Conservation (phyloP, 2,888 invertebrate species). For the Antheraea assamensis region DNA sequence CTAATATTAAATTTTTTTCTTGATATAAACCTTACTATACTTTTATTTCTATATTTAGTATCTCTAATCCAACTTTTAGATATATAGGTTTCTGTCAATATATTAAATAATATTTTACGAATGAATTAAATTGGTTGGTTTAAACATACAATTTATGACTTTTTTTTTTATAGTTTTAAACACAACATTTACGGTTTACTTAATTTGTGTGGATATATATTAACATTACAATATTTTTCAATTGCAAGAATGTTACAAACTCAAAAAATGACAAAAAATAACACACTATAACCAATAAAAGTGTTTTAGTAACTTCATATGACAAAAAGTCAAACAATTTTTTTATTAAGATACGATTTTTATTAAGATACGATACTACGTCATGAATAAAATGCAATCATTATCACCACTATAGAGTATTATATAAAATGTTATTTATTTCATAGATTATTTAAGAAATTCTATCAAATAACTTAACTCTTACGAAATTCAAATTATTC, state of each 20-base stretch:
- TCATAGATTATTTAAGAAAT: not conserved
- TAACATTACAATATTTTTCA: too few species aligned
- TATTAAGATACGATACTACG: not conserved
- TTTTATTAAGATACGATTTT: not conserved
- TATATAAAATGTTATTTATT: not conserved
- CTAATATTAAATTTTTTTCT: slow-evolving; percentile 15
- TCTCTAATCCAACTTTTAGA: too few species aligned
- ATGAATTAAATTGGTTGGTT: too few species aligned
- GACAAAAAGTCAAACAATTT: not conserved
- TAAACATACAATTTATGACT: too few species aligned
- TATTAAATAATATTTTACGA: too few species aligned
- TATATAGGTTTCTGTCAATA: too few species aligned
- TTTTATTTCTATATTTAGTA: not conserved
- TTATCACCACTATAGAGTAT: not conserved
- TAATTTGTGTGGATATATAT: too few species aligned
- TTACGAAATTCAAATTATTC: slow-evolving; percentile 8
- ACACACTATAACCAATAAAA: not conserved
- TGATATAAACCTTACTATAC: slow-evolving; percentile 7
- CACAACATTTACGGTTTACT: too few species aligned
- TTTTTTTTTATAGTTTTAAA: too few species aligned
- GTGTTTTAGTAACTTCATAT: not conserved
- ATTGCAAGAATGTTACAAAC: not conserved
- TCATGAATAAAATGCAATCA: not conserved
- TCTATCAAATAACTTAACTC: not conserved
- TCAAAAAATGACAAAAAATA: not conserved